These are phyloP conservation scores for Hystrix cristata DNA, from an alignment of 2,113 vertebrate species.

Conservation along the genomic window DNA sequence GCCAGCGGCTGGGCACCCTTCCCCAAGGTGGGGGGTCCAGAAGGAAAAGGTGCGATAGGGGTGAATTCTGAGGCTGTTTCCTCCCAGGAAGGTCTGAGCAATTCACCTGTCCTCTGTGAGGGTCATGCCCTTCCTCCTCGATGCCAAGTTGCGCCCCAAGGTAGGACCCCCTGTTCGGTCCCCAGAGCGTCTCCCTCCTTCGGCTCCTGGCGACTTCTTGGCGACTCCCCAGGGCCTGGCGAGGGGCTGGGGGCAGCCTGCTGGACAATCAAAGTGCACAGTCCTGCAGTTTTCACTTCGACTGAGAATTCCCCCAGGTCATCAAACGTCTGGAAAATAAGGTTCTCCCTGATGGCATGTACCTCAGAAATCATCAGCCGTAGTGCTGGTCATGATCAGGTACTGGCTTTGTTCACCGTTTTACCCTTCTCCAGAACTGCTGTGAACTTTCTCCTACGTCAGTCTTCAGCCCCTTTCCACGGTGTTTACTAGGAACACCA, in stretches of 20 bases:
- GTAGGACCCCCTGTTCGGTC: neutral
- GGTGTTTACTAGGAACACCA: neutral
- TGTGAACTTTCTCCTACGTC: neutral
- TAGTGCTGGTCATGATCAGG: neutral
- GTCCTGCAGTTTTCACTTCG: neutral
- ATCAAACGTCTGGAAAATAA: slow-evolving; percentile 33
- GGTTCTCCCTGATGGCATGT: accelerated
- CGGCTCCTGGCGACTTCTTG: neutral
- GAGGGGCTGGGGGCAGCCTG: neutral
- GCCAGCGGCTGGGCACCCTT: neutral
- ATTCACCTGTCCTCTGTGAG: neutral
- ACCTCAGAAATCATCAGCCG: neutral
- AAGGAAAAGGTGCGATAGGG: no score
- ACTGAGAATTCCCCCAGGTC: neutral
- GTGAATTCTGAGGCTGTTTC: neutral
- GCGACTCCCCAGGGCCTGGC: neutral
- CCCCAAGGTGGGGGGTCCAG: no score
- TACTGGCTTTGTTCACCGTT: neutral
- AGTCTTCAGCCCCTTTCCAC: neutral
- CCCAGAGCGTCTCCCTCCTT: neutral
- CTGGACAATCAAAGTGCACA: no score
- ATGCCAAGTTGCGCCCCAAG: neutral
- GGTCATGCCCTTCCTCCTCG: neutral
- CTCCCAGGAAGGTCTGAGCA: neutral
- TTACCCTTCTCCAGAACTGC: neutral